Conservation (phyloP, 2,888 invertebrate genomes). For the Macaria notata region DNA sequence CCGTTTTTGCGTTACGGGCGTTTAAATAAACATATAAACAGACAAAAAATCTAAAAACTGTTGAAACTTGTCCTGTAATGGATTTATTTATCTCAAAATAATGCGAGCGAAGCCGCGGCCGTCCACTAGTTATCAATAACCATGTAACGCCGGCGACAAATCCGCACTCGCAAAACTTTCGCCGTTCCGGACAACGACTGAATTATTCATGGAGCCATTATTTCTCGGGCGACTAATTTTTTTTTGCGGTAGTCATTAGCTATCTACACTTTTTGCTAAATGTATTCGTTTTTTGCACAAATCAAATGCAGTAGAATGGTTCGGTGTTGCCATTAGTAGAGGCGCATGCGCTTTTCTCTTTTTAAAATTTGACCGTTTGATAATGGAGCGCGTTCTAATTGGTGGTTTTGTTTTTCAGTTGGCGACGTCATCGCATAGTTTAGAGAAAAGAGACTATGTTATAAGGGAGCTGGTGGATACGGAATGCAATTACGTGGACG, state of each 20-base stretch:
- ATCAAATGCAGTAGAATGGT: slow-evolving; percentile 36
- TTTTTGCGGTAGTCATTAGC: slow-evolving; percentile 38
- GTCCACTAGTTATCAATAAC: too few relatives aligned
- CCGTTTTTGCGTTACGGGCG: too few relatives aligned
- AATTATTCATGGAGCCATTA: slow-evolving; percentile 66
- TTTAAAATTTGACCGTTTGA: slow-evolving; percentile 3
- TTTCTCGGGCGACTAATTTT: slow-evolving; percentile 58
- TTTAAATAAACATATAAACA: too few relatives aligned
- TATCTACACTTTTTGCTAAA: slow-evolving; percentile 33
- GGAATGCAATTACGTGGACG: slow-evolving; percentile 97
- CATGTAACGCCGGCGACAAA: not conserved
- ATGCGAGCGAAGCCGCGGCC: too few relatives aligned
- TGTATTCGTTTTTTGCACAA: slow-evolving; percentile 31
- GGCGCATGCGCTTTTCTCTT: slow-evolving; percentile 30
- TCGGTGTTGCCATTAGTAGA: slow-evolving; percentile 28
- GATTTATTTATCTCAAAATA: too few relatives aligned
- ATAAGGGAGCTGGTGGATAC: slow-evolving; percentile 97
- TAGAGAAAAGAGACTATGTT: slow-evolving; percentile 96
- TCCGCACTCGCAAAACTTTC: slow-evolving; percentile 57
- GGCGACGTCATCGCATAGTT: slow-evolving; percentile 80
- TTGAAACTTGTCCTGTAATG: too few relatives aligned
- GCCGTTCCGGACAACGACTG: slow-evolving; percentile 53
- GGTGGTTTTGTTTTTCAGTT: slow-evolving; percentile 51
- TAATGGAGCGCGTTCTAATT: too few relatives aligned
- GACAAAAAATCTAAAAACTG: too few relatives aligned